phyloP scores from a whole-genome alignment of 2,113 vertebrate species.

The Plecotus auritus region DNA sequence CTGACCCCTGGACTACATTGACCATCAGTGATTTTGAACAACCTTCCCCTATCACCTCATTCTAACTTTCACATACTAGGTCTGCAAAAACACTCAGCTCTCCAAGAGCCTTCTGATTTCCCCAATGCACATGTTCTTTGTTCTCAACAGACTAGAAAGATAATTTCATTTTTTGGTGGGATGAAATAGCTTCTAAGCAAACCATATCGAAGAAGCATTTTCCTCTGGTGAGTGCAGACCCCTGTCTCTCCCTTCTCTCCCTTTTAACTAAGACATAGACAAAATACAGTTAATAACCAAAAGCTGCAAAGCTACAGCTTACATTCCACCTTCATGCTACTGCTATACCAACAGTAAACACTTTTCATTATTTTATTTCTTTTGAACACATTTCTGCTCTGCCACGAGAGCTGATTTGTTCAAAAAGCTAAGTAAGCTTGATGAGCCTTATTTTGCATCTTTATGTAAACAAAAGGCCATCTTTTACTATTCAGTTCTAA shows the following conservation, averaged over 20 bases:
- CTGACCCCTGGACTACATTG: not conserved
- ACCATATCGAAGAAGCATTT: not conserved
- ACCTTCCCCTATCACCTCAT: not conserved
- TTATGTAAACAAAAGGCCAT: not conserved
- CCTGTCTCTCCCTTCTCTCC: not conserved
- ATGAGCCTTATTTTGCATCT: not conserved
- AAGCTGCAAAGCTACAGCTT: not conserved
- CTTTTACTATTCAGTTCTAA: not conserved
- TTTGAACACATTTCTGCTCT: not conserved
- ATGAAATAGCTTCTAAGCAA: conserved; percentile 13
- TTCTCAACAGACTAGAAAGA: not conserved
- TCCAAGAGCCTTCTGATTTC: not conserved
- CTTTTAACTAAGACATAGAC: not conserved
- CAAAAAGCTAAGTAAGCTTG: not conserved
- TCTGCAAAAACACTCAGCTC: not conserved
- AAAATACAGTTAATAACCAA: not conserved
- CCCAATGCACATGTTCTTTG: not conserved
- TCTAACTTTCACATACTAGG: not conserved
- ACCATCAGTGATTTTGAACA: not conserved
- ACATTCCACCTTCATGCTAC: not conserved
- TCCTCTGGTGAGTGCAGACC: not conserved
- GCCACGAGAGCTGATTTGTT: not conserved
- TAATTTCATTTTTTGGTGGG: not conserved
- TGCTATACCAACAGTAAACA: not conserved
- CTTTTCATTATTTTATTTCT: not conserved